Base-by-base conservation (phyloP, 2,113 vertebrate genomes). In the Setophaga coronata region DNA sequence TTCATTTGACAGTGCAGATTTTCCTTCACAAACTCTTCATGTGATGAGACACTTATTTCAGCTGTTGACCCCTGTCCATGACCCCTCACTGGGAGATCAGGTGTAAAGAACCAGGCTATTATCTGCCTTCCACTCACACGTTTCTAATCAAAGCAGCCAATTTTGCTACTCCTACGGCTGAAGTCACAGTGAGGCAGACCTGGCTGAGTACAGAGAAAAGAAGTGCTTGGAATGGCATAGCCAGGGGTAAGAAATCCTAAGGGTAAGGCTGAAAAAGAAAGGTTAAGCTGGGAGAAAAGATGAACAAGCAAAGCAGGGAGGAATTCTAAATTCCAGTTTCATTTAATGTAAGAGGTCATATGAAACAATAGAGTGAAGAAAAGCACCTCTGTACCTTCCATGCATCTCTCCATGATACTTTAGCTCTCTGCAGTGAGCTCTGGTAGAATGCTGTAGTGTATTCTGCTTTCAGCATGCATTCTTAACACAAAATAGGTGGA, bases 81-180 rank as follows among this genome's bases (percentile, higher is more conserved):
- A 97, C 96, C 95, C 64, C 89, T 96, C 89, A 62, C 93, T 96
- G 93, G 91, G 95, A 96, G 95, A 97, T 96, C 96, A 97, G 95
- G 67, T 97, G 87, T 96, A 93, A 83, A 97, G 91, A 95, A 72
- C 79, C 73, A 96, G 79, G 87, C 96, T 97, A 96, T 97, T 97
- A 96, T 97, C 87, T 96, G 53, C 64, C 79, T 97, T 96, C 88
- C 89, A 96, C 86, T 97, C 58, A 54, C 87, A 89, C 24, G 67
- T 95, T 93, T 92, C 94, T 98, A 96, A 96, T 97, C 95, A 97
- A 96, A 97, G 96, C 92, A 83, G 84, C 92, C 93, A 91, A 92
- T 98, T 97, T 96, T 71, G 70, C 47, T 62, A 88, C 12, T 31
- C 82, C 87, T 95, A 56, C 64, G 53, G 82, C 82, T 83, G 76